Conservation (phyloP, 2,888 invertebrate genomes). For the Epirrita christyi region DNA sequence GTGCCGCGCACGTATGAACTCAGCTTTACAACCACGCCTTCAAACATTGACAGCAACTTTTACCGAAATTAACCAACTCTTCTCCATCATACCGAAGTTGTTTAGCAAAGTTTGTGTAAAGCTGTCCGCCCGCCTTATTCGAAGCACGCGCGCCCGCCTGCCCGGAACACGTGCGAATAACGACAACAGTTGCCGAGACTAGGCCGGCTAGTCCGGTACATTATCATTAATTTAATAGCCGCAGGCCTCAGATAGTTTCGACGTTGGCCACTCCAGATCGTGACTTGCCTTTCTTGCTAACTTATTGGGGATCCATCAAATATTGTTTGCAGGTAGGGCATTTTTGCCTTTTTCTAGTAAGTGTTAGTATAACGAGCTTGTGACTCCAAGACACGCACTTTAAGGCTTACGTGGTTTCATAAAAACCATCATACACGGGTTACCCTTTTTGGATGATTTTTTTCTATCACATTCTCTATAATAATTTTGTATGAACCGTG, state of each 20-base stretch:
- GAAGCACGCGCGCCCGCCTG: constrained; percentile 45
- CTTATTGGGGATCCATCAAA: constrained; percentile 32
- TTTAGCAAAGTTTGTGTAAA: constrained; percentile 36
- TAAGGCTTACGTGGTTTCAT: not conserved
- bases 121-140: constrained; percentile 45
- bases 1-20: constrained; percentile 12
- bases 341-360: not conserved
- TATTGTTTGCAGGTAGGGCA: constrained; percentile 20
- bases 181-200: constrained; percentile 54
- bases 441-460: too few relatives aligned
- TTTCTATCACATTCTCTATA: too few relatives aligned
- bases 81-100: constrained; percentile 30
- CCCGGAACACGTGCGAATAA: constrained; percentile 69
- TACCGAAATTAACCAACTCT: constrained; percentile 31
- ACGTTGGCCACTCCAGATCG: constrained; percentile 48
- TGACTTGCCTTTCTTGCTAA: constrained; percentile 50
- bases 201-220: constrained; percentile 48
- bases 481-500: too few relatives aligned
- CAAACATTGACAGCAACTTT: constrained; percentile 28
- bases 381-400: not conserved
- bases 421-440: too few relatives aligned
- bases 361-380: not conserved
- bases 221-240: constrained; percentile 74
- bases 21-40: constrained; percentile 16
- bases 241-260: constrained; percentile 47